These are phyloP conservation scores for Andrena minutula DNA, from an alignment of 2,888 invertebrate genomes.

Conservation along the genomic window DNA sequence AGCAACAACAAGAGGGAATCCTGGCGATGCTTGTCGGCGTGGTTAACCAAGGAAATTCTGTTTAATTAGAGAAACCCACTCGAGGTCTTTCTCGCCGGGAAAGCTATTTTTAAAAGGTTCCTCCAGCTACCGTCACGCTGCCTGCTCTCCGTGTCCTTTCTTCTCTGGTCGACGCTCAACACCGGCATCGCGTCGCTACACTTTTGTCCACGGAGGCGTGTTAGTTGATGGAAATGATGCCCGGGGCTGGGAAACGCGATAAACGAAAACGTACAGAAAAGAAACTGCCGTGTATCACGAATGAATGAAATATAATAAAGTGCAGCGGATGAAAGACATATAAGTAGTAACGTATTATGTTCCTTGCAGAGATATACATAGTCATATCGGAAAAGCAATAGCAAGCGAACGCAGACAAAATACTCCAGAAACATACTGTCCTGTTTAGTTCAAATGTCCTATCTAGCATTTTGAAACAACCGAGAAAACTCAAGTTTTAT, in stretches of 20 bases:
- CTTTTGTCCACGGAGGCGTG: conserved; percentile 60
- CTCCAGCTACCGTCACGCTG: conserved; percentile 5
- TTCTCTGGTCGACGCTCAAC: conserved; percentile 21
- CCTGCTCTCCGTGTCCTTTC: conserved; percentile 26
- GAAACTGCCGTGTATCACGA: neutral
- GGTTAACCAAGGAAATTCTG: conserved; percentile 66
- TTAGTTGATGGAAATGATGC: conserved; percentile 38
- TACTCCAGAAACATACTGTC: too few species aligned
- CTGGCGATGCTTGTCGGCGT: conserved; percentile 37
- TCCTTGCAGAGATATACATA: too few species aligned
- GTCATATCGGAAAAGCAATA: too few species aligned
- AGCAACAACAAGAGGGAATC: conserved; percentile 22
- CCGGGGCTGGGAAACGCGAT: neutral
- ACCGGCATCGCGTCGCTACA: conserved; percentile 28
- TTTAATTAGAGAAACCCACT: conserved; percentile 70
- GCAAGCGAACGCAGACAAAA: too few species aligned
- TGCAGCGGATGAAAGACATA: too few species aligned
- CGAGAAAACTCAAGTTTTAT: too few species aligned
- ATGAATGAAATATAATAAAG: neutral
- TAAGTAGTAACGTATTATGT: too few species aligned
- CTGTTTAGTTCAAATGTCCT: too few species aligned
- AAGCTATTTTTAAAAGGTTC: conserved; percentile 69
- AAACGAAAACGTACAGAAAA: neutral
- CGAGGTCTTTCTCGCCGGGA: conserved; percentile 56
- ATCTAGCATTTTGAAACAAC: too few species aligned